These are phyloP conservation scores for Thamnaconus septentrionalis DNA, from an alignment of 2,113 vertebrate genomes.

Conservation along the genomic window DNA sequence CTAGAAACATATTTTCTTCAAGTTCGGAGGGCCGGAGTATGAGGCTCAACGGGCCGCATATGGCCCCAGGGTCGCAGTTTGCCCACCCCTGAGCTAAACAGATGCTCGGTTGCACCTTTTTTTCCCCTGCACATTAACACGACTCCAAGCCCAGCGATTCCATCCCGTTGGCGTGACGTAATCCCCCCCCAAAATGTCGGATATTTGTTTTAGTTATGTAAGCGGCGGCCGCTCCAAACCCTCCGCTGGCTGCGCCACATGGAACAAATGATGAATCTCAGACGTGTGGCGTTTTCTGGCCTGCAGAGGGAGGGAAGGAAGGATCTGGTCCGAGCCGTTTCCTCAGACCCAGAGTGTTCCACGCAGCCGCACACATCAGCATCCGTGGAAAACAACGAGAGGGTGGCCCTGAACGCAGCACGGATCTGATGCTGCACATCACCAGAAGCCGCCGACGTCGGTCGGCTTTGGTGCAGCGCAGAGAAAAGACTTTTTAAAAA, in stretches of 20 bases:
- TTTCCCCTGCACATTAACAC: slow-evolving; percentile 6
- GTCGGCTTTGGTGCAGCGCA: too few relatives aligned
- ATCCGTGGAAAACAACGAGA: slow-evolving; percentile 33
- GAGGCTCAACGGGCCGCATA: too few relatives aligned
- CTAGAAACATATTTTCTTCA: too few relatives aligned
- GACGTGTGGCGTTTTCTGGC: slow-evolving; percentile 56
- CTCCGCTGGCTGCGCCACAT: slow-evolving; percentile 58
- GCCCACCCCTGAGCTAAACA: not conserved
- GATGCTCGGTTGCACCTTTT: too few relatives aligned
- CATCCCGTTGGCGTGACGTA: slow-evolving; percentile 62
- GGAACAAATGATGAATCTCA: slow-evolving; percentile 69
- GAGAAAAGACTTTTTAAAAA: slow-evolving; percentile 16
- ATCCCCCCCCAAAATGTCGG: slow-evolving; percentile 56
- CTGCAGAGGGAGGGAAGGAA: slow-evolving; percentile 18
- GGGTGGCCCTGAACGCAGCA: not conserved
- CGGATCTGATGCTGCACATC: slow-evolving; percentile 17
- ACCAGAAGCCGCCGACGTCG: slow-evolving; percentile 11
- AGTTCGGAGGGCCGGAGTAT: too few relatives aligned
- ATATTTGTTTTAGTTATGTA: slow-evolving; percentile 73
- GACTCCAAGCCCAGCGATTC: slow-evolving; percentile 19
- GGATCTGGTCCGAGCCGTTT: slow-evolving; percentile 38
- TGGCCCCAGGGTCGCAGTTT: not conserved
- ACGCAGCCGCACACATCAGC: slow-evolving; percentile 34
- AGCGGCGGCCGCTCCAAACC: slow-evolving; percentile 48
- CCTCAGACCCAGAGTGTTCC: slow-evolving; percentile 49